Evolutionary conservation across 2,888 invertebrate species (phyloP), one percentile per base, ranked within the genome.

Genomic region (Caradrina clavipalpis): DNA sequence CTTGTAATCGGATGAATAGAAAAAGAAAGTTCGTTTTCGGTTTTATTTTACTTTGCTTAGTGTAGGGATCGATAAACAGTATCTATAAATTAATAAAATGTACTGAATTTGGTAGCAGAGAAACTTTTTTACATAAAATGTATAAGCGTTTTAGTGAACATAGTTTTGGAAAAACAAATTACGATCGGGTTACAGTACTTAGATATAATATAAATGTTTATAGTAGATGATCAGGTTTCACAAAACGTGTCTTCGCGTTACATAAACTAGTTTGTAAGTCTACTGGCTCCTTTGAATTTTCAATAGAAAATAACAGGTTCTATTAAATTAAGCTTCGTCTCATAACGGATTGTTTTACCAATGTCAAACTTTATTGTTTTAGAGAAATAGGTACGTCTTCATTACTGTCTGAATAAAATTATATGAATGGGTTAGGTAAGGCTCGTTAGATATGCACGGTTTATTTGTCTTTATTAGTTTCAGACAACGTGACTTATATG

Each of bases 381-480:
- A 47, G 17, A 19, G 8, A 22, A 45, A 17, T 17, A 17, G 22
- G 8, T 19, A 53, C 19, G 17, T 58, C 6, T 45, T 22, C 11
- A 42, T 54, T 21, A 54, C 73, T 73, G 66, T 58, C 73, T 58
- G 11, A 58, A 53, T 47, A 13, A n/a, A 19, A 50, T 26, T 53
- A 5, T n/a, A 7, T 22, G 5, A 49, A 62, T 51, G 5, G 35
- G 13, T 15, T 21, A 45, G 45, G 45, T 45, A n/a, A 50, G 45
- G 26, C 39, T 73, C 7, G 26, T 35, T 56, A 22, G 26, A n/a
- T 15, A 50, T 31, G 6, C 2, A 3, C 39, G 42, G 7, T 1
- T 22, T 19, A 26, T 73, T 56, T 57, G 26, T 21, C 8, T 45
- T 45, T 17, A 45, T 45, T 45, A 0, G 45, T 17, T 45, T 45